These are phyloP conservation scores for Gortyna flavago DNA, from an alignment of 2,888 invertebrate genomes.

Conservation along the genomic window DNA sequence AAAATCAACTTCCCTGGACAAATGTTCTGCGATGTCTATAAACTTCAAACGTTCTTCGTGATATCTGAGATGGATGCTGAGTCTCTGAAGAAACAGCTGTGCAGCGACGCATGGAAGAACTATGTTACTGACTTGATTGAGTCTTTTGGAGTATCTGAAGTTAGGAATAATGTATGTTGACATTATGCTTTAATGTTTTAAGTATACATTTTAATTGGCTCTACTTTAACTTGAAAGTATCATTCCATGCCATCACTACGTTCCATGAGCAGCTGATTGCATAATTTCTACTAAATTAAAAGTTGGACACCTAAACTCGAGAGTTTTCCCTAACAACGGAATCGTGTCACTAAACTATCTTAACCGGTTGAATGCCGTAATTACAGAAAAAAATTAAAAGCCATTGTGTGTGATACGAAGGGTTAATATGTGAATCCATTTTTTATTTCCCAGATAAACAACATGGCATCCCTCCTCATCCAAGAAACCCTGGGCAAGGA, in stretches of 20 bases:
- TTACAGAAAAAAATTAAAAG: neutral
- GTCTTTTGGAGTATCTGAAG: slow-evolving; percentile 83
- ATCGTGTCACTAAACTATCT: neutral
- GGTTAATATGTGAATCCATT: neutral
- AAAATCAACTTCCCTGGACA: slow-evolving; percentile 81
- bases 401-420: neutral
- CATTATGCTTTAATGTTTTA: neutral
- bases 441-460: slow-evolving; percentile 77
- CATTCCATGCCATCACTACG: too few species aligned
- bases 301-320: neutral
- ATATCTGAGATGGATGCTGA: slow-evolving; percentile 75
- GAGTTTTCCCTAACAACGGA: neutral
- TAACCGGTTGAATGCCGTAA: neutral
- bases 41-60: slow-evolving; percentile 79
- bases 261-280: neutral
- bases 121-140: slow-evolving; percentile 81
- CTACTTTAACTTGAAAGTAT: neutral
- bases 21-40: slow-evolving; percentile 84
- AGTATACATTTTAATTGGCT: neutral
- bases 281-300: neutral
- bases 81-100: slow-evolving; percentile 76
- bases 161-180: slow-evolving; percentile 82
- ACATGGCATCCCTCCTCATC: slow-evolving; percentile 84
- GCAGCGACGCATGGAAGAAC: slow-evolving; percentile 82
- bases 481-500: slow-evolving; percentile 86